phyloP scores from a whole-genome alignment of 1,140 invertebrate genomes.

The Drosophila lacertosa region DNA sequence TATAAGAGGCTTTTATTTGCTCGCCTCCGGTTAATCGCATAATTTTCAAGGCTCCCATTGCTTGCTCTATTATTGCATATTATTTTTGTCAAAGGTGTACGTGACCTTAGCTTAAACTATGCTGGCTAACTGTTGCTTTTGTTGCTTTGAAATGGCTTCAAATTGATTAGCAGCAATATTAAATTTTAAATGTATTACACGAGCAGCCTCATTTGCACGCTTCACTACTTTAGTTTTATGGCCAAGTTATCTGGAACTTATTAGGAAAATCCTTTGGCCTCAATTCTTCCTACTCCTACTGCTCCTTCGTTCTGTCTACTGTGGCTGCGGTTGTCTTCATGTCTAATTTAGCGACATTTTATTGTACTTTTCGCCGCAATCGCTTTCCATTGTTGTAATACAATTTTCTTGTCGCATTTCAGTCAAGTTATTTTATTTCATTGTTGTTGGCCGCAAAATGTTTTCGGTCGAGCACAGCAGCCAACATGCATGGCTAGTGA shows the following conservation, averaged over 20 bases:
- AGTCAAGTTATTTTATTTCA: constrained; percentile 75
- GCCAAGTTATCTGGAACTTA: constrained; percentile 7
- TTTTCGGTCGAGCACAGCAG: constrained; percentile 55
- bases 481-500: constrained; percentile 37
- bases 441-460: constrained; percentile 74
- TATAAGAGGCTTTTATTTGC: constrained; percentile 69
- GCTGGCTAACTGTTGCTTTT: constrained; percentile 15
- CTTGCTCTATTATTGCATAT: constrained; percentile 41
- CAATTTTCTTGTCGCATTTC: constrained; percentile 80
- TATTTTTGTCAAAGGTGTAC: constrained; percentile 59
- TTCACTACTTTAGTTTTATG: background rate
- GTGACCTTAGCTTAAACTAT: constrained; percentile 52
- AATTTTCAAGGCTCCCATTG: constrained; percentile 48
- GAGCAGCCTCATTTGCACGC: background rate
- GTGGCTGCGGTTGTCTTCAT: constrained; percentile 70
- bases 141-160: too few species aligned
- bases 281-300: constrained; percentile 21
- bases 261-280: constrained; percentile 15
- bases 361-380: constrained; percentile 81
- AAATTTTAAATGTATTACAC: too few species aligned
- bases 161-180: too few species aligned
- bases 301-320: constrained; percentile 2
- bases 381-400: constrained; percentile 80
- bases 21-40: constrained; percentile 74
- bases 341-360: constrained; percentile 82